Conservation (phyloP, 2,797 vertebrate genomes). For the Phalanger gymnotis region DNA sequence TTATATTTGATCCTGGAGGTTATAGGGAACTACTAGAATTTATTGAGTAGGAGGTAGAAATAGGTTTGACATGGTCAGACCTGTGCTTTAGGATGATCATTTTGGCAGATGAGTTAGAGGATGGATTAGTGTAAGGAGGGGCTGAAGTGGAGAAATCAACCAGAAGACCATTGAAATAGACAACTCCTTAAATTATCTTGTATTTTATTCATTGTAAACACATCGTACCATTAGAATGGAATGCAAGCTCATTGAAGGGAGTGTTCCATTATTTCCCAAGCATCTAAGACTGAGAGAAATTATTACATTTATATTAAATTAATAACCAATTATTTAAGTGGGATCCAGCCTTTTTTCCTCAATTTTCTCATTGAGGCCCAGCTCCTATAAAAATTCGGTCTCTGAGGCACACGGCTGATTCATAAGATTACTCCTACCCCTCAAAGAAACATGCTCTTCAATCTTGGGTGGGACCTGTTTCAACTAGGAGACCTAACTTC, state of each 20-base stretch:
- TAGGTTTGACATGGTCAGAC: not conserved
- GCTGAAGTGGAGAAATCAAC: not conserved
- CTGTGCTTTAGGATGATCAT: not conserved
- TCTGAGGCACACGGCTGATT: not conserved
- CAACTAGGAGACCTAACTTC: not conserved
- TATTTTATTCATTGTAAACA: not conserved
- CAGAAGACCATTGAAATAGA: not conserved
- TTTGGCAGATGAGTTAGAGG: not conserved
- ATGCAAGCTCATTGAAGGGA: not conserved
- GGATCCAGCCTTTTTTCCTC: not conserved
- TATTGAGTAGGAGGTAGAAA: not conserved
- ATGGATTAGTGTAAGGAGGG: not conserved
- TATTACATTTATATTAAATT: not conserved
- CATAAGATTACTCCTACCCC: not conserved
- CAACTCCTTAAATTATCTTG: not conserved
- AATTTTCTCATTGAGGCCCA: not conserved
- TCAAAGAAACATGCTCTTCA: not conserved
- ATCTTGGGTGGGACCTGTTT: not conserved
- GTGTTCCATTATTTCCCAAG: not conserved
- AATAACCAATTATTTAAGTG: not conserved
- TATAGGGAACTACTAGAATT: not conserved
- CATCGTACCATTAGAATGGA: not conserved
- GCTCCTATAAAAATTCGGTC: not conserved
- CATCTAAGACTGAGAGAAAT: not conserved
- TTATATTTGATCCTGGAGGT: not conserved